Percentiles rank a stretch among this genome's conserved stretches.
Conservation (phyloP, 2,113 vertebrate genomes). For the Crocuta crocuta region DNA sequence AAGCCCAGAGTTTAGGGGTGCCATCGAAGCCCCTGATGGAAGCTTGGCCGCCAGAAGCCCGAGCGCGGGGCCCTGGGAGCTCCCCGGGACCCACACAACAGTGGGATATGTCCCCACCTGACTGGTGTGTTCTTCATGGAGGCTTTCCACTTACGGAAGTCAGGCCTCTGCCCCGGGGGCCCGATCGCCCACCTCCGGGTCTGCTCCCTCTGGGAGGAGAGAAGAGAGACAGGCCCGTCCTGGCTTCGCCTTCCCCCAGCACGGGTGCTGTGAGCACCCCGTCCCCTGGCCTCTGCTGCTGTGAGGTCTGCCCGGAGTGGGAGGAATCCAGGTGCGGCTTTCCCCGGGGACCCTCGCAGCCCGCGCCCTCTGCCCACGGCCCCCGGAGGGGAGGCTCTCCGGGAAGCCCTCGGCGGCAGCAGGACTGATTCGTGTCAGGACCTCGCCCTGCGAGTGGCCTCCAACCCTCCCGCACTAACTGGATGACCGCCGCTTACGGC, state of each 20-base stretch:
- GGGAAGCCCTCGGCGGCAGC: background rate
- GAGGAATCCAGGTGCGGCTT: fast-evolving
- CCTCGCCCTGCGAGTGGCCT: background rate
- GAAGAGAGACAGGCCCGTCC: background rate
- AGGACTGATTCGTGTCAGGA: background rate
- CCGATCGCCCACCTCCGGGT: background rate
- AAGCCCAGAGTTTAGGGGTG: background rate
- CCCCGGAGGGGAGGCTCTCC: no score
- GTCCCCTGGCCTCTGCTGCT: background rate
- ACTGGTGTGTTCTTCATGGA: background rate
- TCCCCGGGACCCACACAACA: background rate
- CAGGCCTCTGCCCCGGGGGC: background rate
- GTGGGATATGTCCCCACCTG: background rate
- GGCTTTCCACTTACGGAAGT: background rate
- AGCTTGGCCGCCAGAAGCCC: background rate
- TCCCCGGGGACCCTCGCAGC: background rate
- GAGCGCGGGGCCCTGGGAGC: background rate
- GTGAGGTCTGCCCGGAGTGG: background rate
- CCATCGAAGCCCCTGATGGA: background rate
- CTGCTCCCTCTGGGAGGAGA: background rate
- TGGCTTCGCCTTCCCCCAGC: background rate
- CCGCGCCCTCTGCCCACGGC: no score
- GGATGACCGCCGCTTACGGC: background rate
- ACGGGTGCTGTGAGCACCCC: fast-evolving
- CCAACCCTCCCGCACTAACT: background rate